Base-by-base conservation (phyloP, 2,888 invertebrate genomes). In the Fissipunctia ypsillon region DNA sequence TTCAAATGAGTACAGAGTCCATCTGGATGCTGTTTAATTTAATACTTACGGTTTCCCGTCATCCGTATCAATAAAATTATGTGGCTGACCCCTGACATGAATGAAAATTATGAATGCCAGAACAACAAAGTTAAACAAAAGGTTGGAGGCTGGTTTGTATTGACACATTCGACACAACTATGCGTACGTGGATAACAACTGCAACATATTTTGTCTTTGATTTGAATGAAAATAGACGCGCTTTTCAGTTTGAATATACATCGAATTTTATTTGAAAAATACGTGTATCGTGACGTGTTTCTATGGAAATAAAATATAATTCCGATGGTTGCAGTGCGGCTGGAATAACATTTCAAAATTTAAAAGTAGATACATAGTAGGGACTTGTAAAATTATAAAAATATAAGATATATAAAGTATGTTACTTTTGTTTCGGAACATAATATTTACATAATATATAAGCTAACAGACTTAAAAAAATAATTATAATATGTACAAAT, bases 71-170 rank as follows among this genome's bases (percentile, higher is more conserved):
- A 84, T n/a, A n/a, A n/a, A n/a, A n/a, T 84, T 84, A 72, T 68
- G 54, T 50, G 28, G 59, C 61, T 81, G 76, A 76, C 76, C 41
- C 61, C 38, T 31, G 28, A 69, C 66, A 66, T 76, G 35, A 63
- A 43, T 65, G 61, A 76, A 81, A 71, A 84, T 76, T 69, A 69
- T 81, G 69, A 76, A 81, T 81, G n/a, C 12, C 25, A 43, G 54
- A 66, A 84, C 76, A 80, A 84, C 76, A 76, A 69, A 76, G 81
- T 80, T 45, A 31, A 80, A 84, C 81, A 80, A 80, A 84, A 80
- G 71, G 81, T 63, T 59, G 35, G 48, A 76, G 85, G 66, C 56
- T n/a, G 54, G 65, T 48, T 43, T 76, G 57, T 71, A 76, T 76
- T 84, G 84, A 72, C 77, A 68, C 60, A 52, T 25, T 60, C 50